phyloP scores from a whole-genome alignment of 2,888 invertebrate species.

The Ormyrus labotus region DNA sequence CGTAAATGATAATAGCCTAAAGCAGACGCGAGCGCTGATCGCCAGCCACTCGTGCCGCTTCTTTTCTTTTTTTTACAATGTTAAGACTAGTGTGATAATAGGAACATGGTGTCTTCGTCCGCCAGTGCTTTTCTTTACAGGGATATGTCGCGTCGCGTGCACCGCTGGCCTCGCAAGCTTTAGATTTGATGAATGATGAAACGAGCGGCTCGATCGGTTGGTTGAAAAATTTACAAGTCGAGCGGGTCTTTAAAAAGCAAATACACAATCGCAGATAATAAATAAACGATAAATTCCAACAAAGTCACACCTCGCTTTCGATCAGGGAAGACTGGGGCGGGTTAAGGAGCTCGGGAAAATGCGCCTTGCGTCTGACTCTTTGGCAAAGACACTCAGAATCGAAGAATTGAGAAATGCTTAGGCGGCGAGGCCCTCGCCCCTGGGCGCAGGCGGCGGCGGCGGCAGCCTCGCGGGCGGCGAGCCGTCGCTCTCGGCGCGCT shows the following conservation, averaged over 20 bases:
- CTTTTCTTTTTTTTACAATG: constrained; percentile 64
- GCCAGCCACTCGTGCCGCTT: constrained; percentile 7
- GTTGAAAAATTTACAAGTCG: no score
- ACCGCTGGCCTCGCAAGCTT: background rate
- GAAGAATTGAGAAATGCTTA: constrained; percentile 64
- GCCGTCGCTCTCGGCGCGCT: background rate
- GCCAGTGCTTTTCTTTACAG: constrained; percentile 62
- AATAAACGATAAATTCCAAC: no score
- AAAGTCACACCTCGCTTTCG: no score
- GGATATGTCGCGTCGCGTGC: constrained; percentile 58
- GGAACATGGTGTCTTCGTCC: constrained; percentile 74
- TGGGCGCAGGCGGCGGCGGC: constrained; percentile 78
- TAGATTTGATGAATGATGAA: no score
- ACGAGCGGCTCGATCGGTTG: no score
- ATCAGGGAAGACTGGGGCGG: no score
- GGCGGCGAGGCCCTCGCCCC: constrained; percentile 86
- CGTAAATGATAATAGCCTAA: constrained; percentile 43
- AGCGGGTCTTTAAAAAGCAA: no score
- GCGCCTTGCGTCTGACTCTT: no score
- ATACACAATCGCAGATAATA: no score
- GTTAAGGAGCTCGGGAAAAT: no score
- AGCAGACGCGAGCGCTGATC: constrained; percentile 24
- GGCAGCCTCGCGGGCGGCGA: constrained; percentile 78
- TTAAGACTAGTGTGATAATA: constrained; percentile 75
- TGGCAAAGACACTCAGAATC: no score